phyloP scores from a whole-genome alignment of 2,113 vertebrate genomes.

The Bufo gargarizans region DNA sequence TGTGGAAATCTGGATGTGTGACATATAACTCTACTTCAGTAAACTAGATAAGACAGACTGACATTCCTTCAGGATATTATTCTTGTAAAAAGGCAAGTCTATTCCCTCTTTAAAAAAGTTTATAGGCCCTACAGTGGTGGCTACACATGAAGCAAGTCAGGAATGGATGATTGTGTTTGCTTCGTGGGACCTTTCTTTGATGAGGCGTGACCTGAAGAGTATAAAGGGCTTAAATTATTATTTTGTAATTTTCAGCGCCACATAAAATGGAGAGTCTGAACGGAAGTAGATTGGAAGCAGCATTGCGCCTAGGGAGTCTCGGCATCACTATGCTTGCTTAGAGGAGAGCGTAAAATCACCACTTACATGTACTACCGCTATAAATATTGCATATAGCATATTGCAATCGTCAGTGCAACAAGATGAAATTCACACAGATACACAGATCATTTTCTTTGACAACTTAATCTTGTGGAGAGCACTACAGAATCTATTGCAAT shows the following conservation, averaged over 20 bases:
- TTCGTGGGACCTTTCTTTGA: slow-evolving; percentile 40
- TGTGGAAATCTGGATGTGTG: too few relatives aligned
- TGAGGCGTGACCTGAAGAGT: slow-evolving; percentile 50
- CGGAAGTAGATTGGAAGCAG: slow-evolving; percentile 54
- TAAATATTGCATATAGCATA: slow-evolving; percentile 60
- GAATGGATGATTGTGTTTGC: neutral
- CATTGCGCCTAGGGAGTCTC: slow-evolving; percentile 50
- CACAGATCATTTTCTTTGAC: slow-evolving; percentile 60
- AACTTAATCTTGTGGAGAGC: slow-evolving; percentile 59
- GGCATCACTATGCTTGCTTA: slow-evolving; percentile 56
- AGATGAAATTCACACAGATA: slow-evolving; percentile 60
- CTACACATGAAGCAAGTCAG: too few relatives aligned
- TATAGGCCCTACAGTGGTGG: neutral
- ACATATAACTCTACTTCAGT: too few relatives aligned
- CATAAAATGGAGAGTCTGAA: slow-evolving; percentile 55
- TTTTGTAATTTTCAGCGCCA: slow-evolving; percentile 56
- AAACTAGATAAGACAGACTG: neutral
- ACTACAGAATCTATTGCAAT: slow-evolving; percentile 53
- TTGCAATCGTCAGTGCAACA: slow-evolving; percentile 56
- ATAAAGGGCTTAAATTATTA: slow-evolving; percentile 56
- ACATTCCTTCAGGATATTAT: neutral
- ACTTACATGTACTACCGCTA: slow-evolving; percentile 56
- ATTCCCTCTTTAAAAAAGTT: neutral
- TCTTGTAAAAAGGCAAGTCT: neutral
- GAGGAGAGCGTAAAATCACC: slow-evolving; percentile 56